Conservation (phyloP, 2,113 vertebrate species). For the Stomatorhinus ivindoensis region DNA sequence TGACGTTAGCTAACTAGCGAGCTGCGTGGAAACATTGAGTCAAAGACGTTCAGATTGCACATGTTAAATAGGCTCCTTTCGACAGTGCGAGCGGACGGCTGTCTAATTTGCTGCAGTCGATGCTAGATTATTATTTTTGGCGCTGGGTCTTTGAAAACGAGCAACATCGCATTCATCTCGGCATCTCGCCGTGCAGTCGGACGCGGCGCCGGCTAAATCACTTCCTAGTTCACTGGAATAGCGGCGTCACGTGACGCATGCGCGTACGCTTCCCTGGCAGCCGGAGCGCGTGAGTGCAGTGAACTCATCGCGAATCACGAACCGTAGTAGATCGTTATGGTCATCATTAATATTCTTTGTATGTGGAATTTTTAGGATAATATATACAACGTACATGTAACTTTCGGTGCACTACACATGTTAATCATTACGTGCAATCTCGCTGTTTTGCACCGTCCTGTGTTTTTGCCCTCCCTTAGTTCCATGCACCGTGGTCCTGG, state of each 20-base stretch:
- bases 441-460: not conserved
- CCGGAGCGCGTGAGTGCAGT: not conserved
- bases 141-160: not conserved
- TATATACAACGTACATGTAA: not conserved
- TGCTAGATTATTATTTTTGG: not conserved
- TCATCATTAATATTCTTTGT: not conserved
- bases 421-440: not conserved
- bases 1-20: constrained; percentile 5
- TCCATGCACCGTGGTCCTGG: not conserved
- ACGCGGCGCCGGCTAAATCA: constrained; percentile 28
- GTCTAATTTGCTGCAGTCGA: not conserved
- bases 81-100: not conserved
- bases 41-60: not conserved
- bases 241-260: not conserved
- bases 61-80: not conserved
- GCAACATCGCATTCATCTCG: not conserved
- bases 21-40: not conserved
- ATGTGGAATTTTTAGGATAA: not conserved
- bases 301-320: not conserved
- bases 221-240: constrained; percentile 57
- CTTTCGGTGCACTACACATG: not conserved
- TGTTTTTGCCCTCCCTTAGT: not conserved
- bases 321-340: not conserved
- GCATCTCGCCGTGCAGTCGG: constrained; percentile 24
- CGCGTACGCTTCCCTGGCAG: not conserved